A percentile compares a stretch with the other conserved stretches of the same genome.
phyloP scores from a whole-genome alignment of 2,797 vertebrate genomes.

The Tenualosa thibaudeaui region DNA sequence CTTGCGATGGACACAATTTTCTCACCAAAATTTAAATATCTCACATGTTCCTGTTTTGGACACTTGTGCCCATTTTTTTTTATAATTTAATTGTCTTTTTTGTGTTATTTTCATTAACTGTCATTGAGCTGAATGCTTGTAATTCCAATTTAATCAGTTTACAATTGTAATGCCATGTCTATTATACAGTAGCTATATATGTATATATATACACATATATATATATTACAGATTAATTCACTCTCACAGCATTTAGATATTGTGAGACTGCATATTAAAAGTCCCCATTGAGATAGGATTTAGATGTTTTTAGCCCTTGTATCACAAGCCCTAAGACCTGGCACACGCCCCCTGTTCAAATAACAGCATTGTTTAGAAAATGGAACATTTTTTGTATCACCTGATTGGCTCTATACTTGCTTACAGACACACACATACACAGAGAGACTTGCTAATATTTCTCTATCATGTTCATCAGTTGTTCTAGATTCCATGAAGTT shows the following conservation, averaged over 20 bases:
- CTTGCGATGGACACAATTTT: neutral
- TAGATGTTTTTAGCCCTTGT: neutral
- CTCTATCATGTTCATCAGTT: neutral
- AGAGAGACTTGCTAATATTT: neutral
- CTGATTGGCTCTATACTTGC: neutral
- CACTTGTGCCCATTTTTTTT: neutral
- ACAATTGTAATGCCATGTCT: slow-evolving; percentile 17
- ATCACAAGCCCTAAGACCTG: neutral
- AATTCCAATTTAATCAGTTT: slow-evolving; percentile 26
- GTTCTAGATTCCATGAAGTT: neutral
- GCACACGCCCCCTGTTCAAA: neutral
- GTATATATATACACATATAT: slow-evolving; percentile 62
- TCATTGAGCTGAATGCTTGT: slow-evolving; percentile 16
- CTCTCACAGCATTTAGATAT: slow-evolving; percentile 30
- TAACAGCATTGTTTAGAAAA: neutral
- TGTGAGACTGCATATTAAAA: slow-evolving; percentile 40
- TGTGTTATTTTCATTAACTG: slow-evolving; percentile 46
- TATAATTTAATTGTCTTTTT: neutral
- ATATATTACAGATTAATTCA: slow-evolving; percentile 62
- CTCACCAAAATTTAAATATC: neutral
- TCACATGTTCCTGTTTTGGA: neutral
- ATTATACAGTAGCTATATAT: slow-evolving; percentile 64
- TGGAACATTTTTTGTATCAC: neutral
- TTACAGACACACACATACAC: neutral
- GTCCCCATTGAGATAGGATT: slow-evolving; percentile 25